These are phyloP conservation scores for Zaprionus lineosus DNA, from an alignment of 2,888 invertebrate species.

Conservation along the genomic window DNA sequence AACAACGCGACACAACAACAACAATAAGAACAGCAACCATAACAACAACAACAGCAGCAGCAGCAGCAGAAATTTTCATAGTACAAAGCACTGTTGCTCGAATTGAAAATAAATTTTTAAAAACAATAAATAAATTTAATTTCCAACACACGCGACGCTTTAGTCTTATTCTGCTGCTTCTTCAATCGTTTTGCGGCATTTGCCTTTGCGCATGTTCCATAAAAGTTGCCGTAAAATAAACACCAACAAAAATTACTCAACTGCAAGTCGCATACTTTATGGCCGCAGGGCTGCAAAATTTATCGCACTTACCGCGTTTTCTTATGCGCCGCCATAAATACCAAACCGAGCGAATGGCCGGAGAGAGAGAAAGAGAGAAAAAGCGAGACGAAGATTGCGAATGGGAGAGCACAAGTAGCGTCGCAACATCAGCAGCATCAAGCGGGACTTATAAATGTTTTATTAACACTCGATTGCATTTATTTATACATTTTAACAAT, in stretches of 20 bases:
- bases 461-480: constrained; percentile 38
- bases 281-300: constrained; percentile 75
- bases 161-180: constrained; percentile 13
- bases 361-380: background rate
- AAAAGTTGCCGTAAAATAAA: constrained; percentile 52
- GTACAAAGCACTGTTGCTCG: constrained; percentile 35
- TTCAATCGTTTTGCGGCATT: constrained; percentile 39
- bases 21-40: constrained; percentile 2
- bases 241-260: constrained; percentile 63
- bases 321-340: constrained; percentile 58
- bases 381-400: no score
- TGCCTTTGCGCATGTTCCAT: constrained; percentile 70
- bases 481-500: constrained; percentile 31
- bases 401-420: constrained; percentile 1
- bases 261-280: constrained; percentile 77
- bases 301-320: constrained; percentile 70
- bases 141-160: constrained; percentile 65
- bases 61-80: no score
- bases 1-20: constrained; percentile 1
- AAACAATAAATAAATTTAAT: constrained; percentile 67
- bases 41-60: constrained; percentile 16
- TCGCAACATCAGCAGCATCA: background rate
- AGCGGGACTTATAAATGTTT: constrained; percentile 24
- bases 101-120: constrained; percentile 43
- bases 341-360: constrained; percentile 16